phyloP scores from a whole-genome alignment of 2,888 invertebrate genomes.

The Nudaria mundana region DNA sequence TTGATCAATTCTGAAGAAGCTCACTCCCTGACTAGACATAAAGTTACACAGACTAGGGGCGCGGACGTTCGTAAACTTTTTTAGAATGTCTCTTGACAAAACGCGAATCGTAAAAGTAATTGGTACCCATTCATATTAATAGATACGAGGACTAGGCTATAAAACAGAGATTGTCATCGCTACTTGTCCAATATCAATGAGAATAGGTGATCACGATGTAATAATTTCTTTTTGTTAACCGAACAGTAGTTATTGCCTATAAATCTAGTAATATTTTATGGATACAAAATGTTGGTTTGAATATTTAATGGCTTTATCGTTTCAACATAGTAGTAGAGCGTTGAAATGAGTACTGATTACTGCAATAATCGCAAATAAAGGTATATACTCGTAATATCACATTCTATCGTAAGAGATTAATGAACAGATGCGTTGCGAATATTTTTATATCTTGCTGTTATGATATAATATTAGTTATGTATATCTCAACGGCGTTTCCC shows the following conservation, averaged over 20 bases:
- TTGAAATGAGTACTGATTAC: constrained; percentile 28
- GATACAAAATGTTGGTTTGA: constrained; percentile 51
- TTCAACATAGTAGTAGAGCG: constrained; percentile 40
- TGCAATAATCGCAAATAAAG: constrained; percentile 37
- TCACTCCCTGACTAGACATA: constrained; percentile 54
- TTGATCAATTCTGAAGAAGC: constrained; percentile 38
- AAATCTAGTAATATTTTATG: constrained; percentile 63
- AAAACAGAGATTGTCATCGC: constrained; percentile 79
- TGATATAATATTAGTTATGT: constrained; percentile 45
- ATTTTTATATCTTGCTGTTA: constrained; percentile 43
- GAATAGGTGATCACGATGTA: constrained; percentile 54
- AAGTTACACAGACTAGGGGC: constrained; percentile 66
- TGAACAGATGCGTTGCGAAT: no score
- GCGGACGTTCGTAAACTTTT: constrained; percentile 74
- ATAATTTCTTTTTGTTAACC: constrained; percentile 67
- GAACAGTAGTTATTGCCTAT: constrained; percentile 61
- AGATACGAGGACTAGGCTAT: constrained; percentile 76
- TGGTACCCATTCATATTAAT: constrained; percentile 81
- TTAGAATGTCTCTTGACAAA: constrained; percentile 73
- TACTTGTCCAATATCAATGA: constrained; percentile 62
- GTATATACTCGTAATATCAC: no score
- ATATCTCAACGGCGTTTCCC: constrained; percentile 51
- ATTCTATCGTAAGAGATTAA: no score
- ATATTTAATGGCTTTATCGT: constrained; percentile 39
- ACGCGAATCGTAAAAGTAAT: constrained; percentile 81